phyloP scores from a whole-genome alignment of 2,888 invertebrate species.

The Epirrhoe alternata region DNA sequence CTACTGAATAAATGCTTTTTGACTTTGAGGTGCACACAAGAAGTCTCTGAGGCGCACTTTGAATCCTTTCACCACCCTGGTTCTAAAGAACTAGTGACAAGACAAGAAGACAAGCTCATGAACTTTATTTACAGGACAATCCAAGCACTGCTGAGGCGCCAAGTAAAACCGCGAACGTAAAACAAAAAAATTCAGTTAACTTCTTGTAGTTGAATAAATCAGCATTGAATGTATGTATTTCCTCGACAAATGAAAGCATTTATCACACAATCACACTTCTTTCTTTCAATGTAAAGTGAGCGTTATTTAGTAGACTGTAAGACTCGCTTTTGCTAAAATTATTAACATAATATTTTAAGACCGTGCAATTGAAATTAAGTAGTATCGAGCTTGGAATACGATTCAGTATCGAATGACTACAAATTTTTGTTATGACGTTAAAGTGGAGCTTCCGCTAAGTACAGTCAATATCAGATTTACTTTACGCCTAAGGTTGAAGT shows the following conservation, averaged over 20 bases:
- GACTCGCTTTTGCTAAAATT: not conserved
- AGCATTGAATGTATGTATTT: conserved; percentile 22
- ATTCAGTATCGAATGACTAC: not conserved
- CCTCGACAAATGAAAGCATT: conserved; percentile 24
- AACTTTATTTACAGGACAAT: not conserved
- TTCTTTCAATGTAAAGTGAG: conserved; percentile 4
- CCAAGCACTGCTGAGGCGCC: no score
- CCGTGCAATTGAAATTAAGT: not conserved
- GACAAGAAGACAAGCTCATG: not conserved
- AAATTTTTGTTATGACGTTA: not conserved
- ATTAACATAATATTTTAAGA: not conserved
- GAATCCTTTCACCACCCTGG: no score
- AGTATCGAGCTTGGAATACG: not conserved
- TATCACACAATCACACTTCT: conserved; percentile 9
- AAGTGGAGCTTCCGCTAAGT: conserved; percentile 10
- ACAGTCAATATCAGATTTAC: not conserved
- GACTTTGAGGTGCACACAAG: no score
- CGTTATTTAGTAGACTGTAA: not conserved
- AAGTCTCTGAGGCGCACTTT: no score
- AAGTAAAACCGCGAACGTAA: not conserved
- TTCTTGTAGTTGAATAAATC: conserved; percentile 21
- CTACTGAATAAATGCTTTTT: no score
- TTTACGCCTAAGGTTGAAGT: not conserved
- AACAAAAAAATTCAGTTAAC: conserved; percentile 5
- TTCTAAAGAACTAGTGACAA: no score